Conservation (phyloP, 2,888 invertebrate species). For the Tachystola acroxantha region DNA sequence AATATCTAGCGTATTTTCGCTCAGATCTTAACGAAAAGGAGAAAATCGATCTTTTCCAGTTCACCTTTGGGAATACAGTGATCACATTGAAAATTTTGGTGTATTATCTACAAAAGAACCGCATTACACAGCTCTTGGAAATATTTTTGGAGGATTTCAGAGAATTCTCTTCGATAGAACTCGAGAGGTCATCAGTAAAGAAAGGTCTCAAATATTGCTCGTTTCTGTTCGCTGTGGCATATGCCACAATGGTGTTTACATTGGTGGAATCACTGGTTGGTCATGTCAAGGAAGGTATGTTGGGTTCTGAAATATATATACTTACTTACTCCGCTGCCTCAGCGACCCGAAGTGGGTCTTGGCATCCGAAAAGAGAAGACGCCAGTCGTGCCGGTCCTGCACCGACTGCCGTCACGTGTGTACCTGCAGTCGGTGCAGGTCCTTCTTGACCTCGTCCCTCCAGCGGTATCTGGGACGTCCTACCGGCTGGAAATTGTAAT, state of each 20-base stretch:
- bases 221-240: conserved; percentile 18
- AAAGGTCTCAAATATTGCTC: conserved; percentile 23
- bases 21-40: conserved; percentile 36
- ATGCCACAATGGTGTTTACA: conserved; percentile 22
- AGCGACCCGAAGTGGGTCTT: no score
- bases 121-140: conserved; percentile 29
- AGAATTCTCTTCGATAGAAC: conserved; percentile 18
- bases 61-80: conserved; percentile 34
- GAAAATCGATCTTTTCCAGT: conserved; percentile 35
- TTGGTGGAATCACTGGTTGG: conserved; percentile 28
- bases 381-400: no score
- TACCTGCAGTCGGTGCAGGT: no score
- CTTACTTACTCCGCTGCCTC: no score
- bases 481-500: no score
- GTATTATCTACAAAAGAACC: conserved; percentile 28
- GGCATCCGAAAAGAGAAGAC: no score
- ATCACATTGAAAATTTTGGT: conserved; percentile 34
- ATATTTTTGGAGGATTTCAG: conserved; percentile 37
- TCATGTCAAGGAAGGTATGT: conserved; percentile 36
- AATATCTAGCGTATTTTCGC: conserved; percentile 29
- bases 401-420: no score
- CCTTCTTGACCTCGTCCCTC: no score
- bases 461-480: no score
- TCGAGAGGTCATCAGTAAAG: conserved; percentile 34
- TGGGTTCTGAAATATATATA: no score